Conservation (phyloP, 2,797 vertebrate genomes). For the Silurus lanzhouensis region DNA sequence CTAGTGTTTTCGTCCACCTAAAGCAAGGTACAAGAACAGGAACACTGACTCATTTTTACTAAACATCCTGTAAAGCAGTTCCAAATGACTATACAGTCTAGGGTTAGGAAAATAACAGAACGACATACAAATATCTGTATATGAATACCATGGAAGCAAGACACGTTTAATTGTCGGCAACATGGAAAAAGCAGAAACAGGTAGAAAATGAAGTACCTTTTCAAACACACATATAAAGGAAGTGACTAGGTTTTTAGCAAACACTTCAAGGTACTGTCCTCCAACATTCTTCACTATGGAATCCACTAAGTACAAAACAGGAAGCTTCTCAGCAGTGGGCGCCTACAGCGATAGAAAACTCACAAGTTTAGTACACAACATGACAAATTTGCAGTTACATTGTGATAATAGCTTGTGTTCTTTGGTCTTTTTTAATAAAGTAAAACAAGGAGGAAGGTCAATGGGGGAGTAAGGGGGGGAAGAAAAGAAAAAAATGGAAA, state of each 20-base stretch:
- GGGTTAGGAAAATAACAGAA: background rate
- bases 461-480: too few species aligned
- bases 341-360: slow-evolving; percentile 99
- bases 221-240: slow-evolving; percentile 99
- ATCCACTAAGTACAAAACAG: slow-evolving; percentile 99
- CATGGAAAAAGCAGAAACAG: slow-evolving; percentile 49
- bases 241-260: slow-evolving; percentile 99
- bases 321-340: slow-evolving; percentile 93
- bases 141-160: background rate
- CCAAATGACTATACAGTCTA: background rate
- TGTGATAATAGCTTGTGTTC: slow-evolving; percentile 19
- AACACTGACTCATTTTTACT: background rate
- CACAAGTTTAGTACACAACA: slow-evolving; percentile 94
- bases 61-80: background rate
- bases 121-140: background rate
- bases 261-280: slow-evolving; percentile 98
- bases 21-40: slow-evolving; percentile 81
- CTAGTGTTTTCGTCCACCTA: slow-evolving; percentile 99
- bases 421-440: slow-evolving; percentile 6
- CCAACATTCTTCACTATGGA: slow-evolving; percentile 99
- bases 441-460: too few species aligned
- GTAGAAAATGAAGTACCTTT: slow-evolving; percentile 90
- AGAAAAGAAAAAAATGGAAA: too few species aligned
- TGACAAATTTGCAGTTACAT: slow-evolving; percentile 53
- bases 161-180: slow-evolving; percentile 50